Evolutionary conservation across 2,113 vertebrate genomes (phyloP).

Genomic region (Polypterus senegalus): DNA sequence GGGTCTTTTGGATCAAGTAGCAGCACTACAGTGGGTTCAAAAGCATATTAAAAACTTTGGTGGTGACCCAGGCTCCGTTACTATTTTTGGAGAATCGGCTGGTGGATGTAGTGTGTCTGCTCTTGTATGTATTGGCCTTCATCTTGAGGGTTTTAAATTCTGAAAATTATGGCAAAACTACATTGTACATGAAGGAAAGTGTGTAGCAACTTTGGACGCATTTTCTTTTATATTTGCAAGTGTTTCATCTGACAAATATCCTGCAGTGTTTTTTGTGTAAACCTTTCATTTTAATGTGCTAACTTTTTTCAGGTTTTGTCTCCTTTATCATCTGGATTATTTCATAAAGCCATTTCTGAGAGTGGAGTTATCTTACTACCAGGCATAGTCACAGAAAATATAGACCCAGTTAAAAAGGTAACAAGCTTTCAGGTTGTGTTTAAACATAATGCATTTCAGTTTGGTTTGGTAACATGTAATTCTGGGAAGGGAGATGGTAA

Average conservation of each 20-base stretch:
- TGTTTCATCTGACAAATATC: no score
- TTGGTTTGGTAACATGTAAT: no score
- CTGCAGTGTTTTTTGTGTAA: no score
- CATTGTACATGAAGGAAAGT: no score
- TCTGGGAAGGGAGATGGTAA: no score
- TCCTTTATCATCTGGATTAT: slow-evolving; percentile 46
- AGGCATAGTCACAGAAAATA: slow-evolving; percentile 7
- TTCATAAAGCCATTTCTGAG: slow-evolving; percentile 56
- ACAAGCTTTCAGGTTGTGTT: no score
- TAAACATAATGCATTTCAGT: no score
- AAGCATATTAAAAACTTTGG: slow-evolving; percentile 59
- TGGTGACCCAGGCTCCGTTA: slow-evolving; percentile 55
- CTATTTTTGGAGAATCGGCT: slow-evolving; percentile 60
- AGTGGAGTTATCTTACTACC: slow-evolving; percentile 39
- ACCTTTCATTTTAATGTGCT: no score
- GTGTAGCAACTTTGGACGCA: no score
- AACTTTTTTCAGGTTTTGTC: slow-evolving; percentile 39
- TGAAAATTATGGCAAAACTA: no score
- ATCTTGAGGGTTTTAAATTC: no score
- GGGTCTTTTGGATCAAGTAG: slow-evolving; percentile 64
- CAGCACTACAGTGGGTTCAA: slow-evolving; percentile 58
- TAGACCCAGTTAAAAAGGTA: slow-evolving; percentile 30
- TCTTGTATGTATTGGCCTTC: slow-evolving; percentile 32
- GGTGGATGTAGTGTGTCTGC: slow-evolving; percentile 50
- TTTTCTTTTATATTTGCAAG: background rate